A percentile compares a stretch with the other conserved stretches of the same genome.
phyloP scores from a whole-genome alignment of 2,797 vertebrate genomes.

The Buceros bicornis region DNA sequence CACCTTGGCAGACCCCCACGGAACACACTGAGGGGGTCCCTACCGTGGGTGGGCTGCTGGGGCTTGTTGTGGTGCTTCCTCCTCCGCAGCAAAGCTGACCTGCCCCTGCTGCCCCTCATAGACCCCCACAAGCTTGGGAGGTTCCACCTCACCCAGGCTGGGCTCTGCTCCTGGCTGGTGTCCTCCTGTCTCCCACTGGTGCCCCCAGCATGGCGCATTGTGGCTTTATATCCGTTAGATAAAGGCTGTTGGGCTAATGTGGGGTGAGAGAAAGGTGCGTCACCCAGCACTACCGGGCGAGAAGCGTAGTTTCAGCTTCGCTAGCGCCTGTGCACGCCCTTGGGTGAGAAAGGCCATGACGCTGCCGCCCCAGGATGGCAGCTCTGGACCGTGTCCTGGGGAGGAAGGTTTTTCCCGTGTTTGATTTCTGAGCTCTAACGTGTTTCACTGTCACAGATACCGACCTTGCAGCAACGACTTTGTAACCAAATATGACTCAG shows the following conservation, averaged over 20 bases:
- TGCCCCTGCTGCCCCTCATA: fast-evolving
- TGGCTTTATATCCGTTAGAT: background rate
- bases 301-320: background rate
- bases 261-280: background rate
- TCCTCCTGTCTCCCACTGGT: fast-evolving
- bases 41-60: background rate
- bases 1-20: fast-evolving
- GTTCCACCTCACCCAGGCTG: background rate
- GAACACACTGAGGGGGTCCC: fast-evolving
- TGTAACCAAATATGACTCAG: background rate
- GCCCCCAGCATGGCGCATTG: fast-evolving
- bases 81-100: background rate
- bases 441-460: background rate
- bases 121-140: fast-evolving
- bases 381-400: fast-evolving
- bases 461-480: background rate
- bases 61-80: background rate
- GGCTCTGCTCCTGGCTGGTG: fast-evolving
- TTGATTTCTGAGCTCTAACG: background rate
- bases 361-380: background rate
- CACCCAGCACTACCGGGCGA: background rate
- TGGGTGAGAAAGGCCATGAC: fast-evolving
- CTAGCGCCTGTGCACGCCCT: fast-evolving
- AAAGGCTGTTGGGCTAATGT: background rate
- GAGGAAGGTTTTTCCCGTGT: background rate